These are phyloP conservation scores for Drosophila auraria DNA, from an alignment of 1,140 invertebrate species.

Conservation along the genomic window DNA sequence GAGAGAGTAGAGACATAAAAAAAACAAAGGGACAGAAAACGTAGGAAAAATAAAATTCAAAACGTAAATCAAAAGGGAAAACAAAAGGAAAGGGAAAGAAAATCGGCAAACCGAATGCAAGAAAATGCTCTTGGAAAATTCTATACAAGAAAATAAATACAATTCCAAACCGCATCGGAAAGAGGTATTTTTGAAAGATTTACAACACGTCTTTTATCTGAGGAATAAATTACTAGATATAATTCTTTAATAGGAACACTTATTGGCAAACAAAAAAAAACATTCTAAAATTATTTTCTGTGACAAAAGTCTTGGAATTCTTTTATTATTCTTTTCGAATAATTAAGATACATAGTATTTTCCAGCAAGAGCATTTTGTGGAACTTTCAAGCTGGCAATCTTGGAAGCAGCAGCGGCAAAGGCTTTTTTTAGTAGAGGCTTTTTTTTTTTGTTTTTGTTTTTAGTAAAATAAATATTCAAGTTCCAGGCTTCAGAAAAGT, in stretches of 20 bases:
- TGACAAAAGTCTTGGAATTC: neutral
- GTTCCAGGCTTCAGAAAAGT: constrained; percentile 15
- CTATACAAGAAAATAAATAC: neutral
- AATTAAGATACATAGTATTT: neutral
- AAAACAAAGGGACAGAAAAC: constrained; percentile 27
- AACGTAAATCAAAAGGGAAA: constrained; percentile 24
- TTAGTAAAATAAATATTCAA: constrained; percentile 4
- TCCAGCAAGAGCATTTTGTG: constrained; percentile 20
- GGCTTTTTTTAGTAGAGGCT: constrained; percentile 30
- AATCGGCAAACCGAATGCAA: constrained; percentile 50
- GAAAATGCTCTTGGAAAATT: constrained; percentile 38
- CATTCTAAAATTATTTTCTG: neutral
- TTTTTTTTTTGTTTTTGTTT: neutral
- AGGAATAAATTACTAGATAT: neutral
- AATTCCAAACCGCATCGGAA: neutral
- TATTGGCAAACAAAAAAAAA: neutral
- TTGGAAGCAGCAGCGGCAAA: constrained; percentile 22
- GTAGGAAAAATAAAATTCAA: constrained; percentile 14
- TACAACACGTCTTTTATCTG: neutral
- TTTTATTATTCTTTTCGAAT: neutral
- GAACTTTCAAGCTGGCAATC: constrained; percentile 13
- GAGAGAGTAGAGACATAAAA: constrained; percentile 8
- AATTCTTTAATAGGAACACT: neutral
- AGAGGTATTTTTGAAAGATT: neutral
- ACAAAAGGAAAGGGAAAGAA: constrained; percentile 8